phyloP scores from a whole-genome alignment of 2,888 invertebrate genomes.

The Pammene fasciana region DNA sequence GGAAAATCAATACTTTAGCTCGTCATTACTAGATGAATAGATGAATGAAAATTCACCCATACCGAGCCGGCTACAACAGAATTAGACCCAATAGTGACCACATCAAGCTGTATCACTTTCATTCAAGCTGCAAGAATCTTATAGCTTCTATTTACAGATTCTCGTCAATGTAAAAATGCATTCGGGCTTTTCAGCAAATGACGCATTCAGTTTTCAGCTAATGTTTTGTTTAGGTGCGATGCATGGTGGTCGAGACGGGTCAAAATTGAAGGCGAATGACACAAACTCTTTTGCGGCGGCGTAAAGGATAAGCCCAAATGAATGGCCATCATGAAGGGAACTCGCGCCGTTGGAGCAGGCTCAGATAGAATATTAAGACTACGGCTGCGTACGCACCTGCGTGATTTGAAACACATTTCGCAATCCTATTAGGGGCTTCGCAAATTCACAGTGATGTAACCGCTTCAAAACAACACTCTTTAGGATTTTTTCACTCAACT shows the following conservation, averaged over 20 bases:
- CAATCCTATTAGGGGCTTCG: conserved; percentile 74
- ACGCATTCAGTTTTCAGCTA: conserved; percentile 63
- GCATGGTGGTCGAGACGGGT: conserved; percentile 67
- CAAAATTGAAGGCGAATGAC: conserved; percentile 77
- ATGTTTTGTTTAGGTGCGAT: conserved; percentile 71
- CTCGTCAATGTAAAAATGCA: conserved; percentile 21
- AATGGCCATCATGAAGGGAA: conserved; percentile 82
- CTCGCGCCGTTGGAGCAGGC: conserved; percentile 91
- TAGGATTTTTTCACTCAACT: conserved; percentile 69
- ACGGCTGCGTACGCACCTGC: conserved; percentile 99
- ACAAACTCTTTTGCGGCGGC: conserved; percentile 82
- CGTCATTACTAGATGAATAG: conserved; percentile 49
- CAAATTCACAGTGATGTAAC: conserved; percentile 80
- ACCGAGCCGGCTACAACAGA: conserved; percentile 29
- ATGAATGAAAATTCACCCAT: conserved; percentile 45
- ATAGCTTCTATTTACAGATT: conserved; percentile 19
- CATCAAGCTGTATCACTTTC: conserved; percentile 33
- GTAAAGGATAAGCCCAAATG: conserved; percentile 82
- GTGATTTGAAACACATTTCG: conserved; percentile 85
- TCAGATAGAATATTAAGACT: conserved; percentile 92
- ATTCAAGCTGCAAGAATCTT: conserved; percentile 26
- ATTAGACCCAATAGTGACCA: conserved; percentile 8
- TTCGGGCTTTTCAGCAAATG: conserved; percentile 46
- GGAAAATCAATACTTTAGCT: conserved; percentile 77
- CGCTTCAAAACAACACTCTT: conserved; percentile 78